Conservation (phyloP, 2,797 vertebrate genomes). For the Cheirogaleus major region DNA sequence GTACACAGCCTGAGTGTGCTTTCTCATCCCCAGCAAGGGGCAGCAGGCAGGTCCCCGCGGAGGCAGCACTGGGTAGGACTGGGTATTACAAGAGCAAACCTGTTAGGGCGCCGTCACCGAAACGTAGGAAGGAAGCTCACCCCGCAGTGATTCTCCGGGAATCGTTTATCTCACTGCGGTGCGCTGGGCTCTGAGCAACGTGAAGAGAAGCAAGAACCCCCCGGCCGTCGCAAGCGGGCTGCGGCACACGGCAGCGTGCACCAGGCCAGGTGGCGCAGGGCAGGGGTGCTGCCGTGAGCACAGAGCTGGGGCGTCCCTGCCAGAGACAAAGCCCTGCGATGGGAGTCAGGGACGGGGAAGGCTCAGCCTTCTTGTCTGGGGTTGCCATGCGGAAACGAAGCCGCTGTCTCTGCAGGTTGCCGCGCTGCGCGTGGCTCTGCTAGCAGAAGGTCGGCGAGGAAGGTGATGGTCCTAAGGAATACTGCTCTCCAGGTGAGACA, state of each 20-base stretch:
- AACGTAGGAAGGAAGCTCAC: slow-evolving; percentile 11
- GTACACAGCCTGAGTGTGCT: background rate
- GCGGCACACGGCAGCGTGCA: background rate
- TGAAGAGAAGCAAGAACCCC: background rate
- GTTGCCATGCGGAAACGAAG: background rate
- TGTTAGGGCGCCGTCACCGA: background rate
- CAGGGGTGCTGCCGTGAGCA: slow-evolving; percentile 26
- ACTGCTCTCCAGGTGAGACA: too few species aligned
- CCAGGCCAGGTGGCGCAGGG: background rate
- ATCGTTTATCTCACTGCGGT: slow-evolving; percentile 28
- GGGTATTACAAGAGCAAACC: background rate
- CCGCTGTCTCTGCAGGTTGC: background rate
- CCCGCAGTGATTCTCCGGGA: background rate
- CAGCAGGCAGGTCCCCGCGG: background rate
- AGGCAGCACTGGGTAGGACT: too few species aligned
- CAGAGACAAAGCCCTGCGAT: background rate
- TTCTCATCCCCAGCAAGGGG: background rate
- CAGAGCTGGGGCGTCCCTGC: background rate
- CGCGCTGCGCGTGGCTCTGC: background rate
- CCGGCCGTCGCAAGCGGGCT: background rate
- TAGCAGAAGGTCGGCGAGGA: background rate
- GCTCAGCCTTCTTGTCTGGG: background rate
- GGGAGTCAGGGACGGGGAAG: slow-evolving; percentile 29
- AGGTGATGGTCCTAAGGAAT: accelerated
- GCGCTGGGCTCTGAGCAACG: background rate